Evolutionary conservation across 2,113 vertebrate species (phyloP).

Genomic region (Rhipidura dahli): DNA sequence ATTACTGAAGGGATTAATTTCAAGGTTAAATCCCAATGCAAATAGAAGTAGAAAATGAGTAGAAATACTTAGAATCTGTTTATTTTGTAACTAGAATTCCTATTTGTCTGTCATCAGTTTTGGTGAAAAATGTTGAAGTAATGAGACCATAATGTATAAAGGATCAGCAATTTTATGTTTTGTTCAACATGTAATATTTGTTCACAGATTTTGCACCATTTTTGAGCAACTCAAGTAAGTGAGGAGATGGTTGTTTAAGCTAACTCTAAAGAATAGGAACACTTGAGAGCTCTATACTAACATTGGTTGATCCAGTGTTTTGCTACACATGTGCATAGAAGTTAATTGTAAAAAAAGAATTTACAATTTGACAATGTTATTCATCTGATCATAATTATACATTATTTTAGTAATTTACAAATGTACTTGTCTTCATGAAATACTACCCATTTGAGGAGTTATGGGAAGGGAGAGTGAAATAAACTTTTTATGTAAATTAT

Average conservation of each 20-base stretch:
- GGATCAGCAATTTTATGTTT: constrained; percentile 40
- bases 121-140: background rate
- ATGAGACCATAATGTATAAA: background rate
- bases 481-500: background rate
- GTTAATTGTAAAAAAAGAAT: background rate
- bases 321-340: constrained; percentile 63
- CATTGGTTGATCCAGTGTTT: constrained; percentile 54
- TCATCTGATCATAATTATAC: background rate
- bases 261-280: constrained; percentile 69
- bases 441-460: background rate
- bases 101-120: background rate
- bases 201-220: constrained; percentile 88
- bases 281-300: constrained; percentile 70
- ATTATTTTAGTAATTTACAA: background rate
- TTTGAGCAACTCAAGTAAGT: constrained; percentile 90
- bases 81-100: background rate
- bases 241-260: constrained; percentile 64
- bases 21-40: background rate
- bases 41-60: background rate
- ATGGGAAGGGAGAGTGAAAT: background rate
- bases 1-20: background rate
- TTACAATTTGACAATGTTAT: background rate
- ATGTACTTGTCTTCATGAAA: background rate
- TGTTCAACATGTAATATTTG: constrained; percentile 82
- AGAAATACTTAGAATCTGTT: background rate